These are phyloP conservation scores for Tenrec ecaudatus DNA, from an alignment of 2,113 vertebrate species.

Conservation along the genomic window DNA sequence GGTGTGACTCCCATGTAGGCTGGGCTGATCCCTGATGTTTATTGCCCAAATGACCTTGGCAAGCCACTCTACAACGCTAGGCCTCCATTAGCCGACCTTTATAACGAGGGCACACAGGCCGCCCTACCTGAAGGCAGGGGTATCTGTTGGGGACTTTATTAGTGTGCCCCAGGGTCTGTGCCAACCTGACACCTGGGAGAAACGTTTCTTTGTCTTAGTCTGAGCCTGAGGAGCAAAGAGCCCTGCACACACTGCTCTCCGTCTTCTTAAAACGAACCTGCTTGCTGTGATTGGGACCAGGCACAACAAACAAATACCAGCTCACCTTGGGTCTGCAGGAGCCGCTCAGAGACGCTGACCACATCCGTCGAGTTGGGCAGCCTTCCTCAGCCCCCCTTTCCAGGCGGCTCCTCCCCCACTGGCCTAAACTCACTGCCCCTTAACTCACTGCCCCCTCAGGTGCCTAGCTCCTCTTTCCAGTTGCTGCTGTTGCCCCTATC, in stretches of 20 bases:
- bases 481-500: neutral
- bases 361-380: neutral
- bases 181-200: neutral
- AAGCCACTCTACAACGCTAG: neutral
- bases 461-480: neutral
- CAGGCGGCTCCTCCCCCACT: neutral
- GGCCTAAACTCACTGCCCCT: neutral
- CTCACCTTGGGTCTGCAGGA: neutral
- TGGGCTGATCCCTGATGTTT: neutral
- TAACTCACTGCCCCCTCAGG: neutral
- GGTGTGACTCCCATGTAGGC: neutral
- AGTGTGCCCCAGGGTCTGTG: neutral
- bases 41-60: conserved; percentile 9
- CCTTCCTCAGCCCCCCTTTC: neutral
- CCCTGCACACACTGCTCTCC: neutral
- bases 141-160: neutral
- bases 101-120: neutral
- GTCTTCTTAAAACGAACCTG: neutral
- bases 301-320: neutral
- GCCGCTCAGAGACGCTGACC: neutral
- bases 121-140: neutral
- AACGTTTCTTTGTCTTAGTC: neutral
- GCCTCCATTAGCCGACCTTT: neutral
- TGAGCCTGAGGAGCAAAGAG: neutral
- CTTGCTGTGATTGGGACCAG: neutral